These are phyloP conservation scores for Drosophila nebulosa DNA, from an alignment of 1,140 invertebrate species.

Conservation along the genomic window DNA sequence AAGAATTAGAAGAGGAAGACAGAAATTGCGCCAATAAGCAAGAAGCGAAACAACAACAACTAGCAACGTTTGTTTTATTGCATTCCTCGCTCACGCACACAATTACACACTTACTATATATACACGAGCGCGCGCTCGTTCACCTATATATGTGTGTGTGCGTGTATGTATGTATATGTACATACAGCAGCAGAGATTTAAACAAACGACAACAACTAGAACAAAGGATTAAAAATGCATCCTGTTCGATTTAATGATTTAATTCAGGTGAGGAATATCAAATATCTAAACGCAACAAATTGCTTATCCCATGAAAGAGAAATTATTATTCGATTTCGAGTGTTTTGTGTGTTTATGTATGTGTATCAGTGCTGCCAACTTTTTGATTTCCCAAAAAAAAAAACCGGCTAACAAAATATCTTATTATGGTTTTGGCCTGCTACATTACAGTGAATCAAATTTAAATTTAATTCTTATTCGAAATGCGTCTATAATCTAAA, in stretches of 20 bases:
- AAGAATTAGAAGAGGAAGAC: slow-evolving; percentile 54
- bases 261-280: slow-evolving; percentile 51
- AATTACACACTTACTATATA: slow-evolving; percentile 16
- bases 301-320: slow-evolving; percentile 30
- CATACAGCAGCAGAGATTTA: slow-evolving; percentile 67
- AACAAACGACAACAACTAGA: slow-evolving; percentile 44
- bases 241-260: slow-evolving; percentile 57
- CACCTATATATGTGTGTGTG: slow-evolving; percentile 26
- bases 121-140: slow-evolving; percentile 20
- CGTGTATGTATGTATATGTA: slow-evolving; percentile 20
- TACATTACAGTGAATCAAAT: not conserved
- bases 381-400: not conserved
- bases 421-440: not conserved
- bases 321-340: slow-evolving; percentile 15
- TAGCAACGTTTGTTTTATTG: slow-evolving; percentile 57
- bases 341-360: slow-evolving; percentile 24
- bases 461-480: not conserved
- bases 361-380: slow-evolving; percentile 21
- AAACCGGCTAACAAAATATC: not conserved
- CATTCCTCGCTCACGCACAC: slow-evolving; percentile 51
- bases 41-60: slow-evolving; percentile 45
- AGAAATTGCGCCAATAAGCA: slow-evolving; percentile 78
- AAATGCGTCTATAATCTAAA: not conserved
- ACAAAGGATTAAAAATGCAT: slow-evolving; percentile 41
- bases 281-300: not conserved